These are phyloP conservation scores for Vanessa tameamea DNA, from an alignment of 1,140 invertebrate species.

Conservation along the genomic window DNA sequence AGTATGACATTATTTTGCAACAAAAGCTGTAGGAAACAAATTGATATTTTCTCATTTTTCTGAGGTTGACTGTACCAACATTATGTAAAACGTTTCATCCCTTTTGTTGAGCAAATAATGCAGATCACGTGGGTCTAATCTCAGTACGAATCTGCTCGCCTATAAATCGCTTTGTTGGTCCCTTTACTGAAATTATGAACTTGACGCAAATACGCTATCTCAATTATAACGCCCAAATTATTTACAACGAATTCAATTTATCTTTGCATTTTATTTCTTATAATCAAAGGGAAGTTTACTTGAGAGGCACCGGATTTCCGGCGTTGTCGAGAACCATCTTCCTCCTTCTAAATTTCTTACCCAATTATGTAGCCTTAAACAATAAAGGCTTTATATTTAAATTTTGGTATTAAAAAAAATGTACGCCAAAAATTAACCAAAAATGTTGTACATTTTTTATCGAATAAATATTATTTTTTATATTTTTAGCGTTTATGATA, in stretches of 20 bases:
- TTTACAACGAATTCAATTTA: not conserved
- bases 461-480: no score
- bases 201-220: not conserved
- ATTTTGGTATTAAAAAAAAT: no score
- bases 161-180: slow-evolving; percentile 2
- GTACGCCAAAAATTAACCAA: not conserved
- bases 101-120: slow-evolving; percentile 2
- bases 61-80: not conserved
- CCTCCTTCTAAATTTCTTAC: slow-evolving; percentile 40
- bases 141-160: not conserved
- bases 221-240: not conserved
- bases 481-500: no score
- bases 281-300: slow-evolving; percentile 20
- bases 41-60: not conserved
- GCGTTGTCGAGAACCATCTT: slow-evolving; percentile 34
- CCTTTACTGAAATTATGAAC: not conserved
- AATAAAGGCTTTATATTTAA: slow-evolving; percentile 25
- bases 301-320: slow-evolving; percentile 47
- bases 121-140: not conserved
- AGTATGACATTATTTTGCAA: not conserved
- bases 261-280: not conserved
- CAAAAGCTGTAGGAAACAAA: not conserved
- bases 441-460: not conserved
- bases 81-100: not conserved
- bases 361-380: slow-evolving; percentile 46